Evolutionary conservation across 1,140 invertebrate species (phyloP), one percentile per base, ranked within the genome.

Genomic region (Penaeus chinensis): DNA sequence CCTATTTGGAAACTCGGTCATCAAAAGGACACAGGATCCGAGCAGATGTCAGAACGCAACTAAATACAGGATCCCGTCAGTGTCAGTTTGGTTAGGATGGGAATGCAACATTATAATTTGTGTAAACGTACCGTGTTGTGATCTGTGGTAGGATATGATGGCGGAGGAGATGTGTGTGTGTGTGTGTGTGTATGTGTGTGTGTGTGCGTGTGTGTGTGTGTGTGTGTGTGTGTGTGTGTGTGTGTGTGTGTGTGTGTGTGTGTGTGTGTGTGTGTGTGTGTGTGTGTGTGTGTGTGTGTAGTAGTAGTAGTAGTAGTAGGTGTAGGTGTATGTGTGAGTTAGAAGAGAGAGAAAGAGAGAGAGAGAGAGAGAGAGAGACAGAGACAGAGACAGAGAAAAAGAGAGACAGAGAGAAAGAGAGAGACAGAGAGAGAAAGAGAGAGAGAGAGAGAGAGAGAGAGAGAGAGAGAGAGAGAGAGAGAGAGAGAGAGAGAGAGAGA

Each of bases 151-250:
- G 54, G n/a, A 61, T 65, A 65, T 32, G 27, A 22, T 32, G 80
- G 27, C 20, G 62, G 80, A 18, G 80, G 19, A 62, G 61, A 32
- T 22, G 61, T 63, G 79, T 16, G 54, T 11, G 74, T 32, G 74
- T 13, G 74, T 32, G 74, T 74, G 71, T 18, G 77, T 47, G 77
- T 79, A 42, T 47, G 77, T 79, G 77, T 79, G 77, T 79, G 37
- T 79, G 77, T 79, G 37, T 79, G 77, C 60, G 77, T 79, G 77
- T 79, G 77, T 79, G 77, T 79, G 37, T 79, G 77, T 79, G 77
- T 79, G 42, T 47, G 77, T 47, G 37, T 47, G 77, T 1, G 20
- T 47, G 77, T 47, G 77, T 47, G 32, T 32, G 47, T 19, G 77
- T 42, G 37, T 37, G 37, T 37, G 37, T 27, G 4, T n/a, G 74